A percentile compares a stretch with the other conserved stretches of the same genome.
Conservation (phyloP, 2,113 vertebrate species). For the Lepisosteus oculatus region DNA sequence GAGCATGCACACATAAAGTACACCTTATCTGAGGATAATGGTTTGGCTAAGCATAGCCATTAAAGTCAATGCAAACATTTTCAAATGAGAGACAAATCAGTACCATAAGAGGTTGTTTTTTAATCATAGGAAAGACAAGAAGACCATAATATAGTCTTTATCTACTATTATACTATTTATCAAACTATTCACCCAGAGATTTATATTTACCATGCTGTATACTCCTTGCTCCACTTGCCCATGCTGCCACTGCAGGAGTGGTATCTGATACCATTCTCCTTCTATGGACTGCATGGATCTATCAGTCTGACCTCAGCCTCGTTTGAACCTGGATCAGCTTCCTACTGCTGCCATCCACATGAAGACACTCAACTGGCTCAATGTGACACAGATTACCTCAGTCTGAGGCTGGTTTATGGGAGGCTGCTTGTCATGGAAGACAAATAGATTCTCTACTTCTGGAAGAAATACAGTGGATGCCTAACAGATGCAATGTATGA, state of each 20-base stretch:
- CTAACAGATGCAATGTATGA: too few relatives aligned
- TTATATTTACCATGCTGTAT: not conserved
- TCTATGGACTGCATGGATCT: not conserved
- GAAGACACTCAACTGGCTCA: not conserved
- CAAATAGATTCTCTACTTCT: too few relatives aligned
- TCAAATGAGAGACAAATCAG: too few relatives aligned
- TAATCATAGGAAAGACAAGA: too few relatives aligned
- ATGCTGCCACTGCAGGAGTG: not conserved
- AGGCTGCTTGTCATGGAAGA: not conserved
- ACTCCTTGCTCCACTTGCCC: not conserved
- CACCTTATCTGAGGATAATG: too few relatives aligned
- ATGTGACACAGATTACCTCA: not conserved
- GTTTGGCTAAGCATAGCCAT: too few relatives aligned
- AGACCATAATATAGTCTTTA: too few relatives aligned
- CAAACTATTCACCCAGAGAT: not conserved
- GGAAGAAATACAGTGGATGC: too few relatives aligned
- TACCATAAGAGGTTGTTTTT: too few relatives aligned
- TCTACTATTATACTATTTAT: too few relatives aligned
- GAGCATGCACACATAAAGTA: too few relatives aligned
- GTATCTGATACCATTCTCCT: not conserved
- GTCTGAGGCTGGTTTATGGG: not conserved
- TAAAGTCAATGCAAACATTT: too few relatives aligned
- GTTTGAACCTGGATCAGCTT: not conserved
- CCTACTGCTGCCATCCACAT: not conserved
- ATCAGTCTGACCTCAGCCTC: not conserved